Evolutionary conservation across 2,888 invertebrate genomes (phyloP), one percentile per base, ranked within the genome.

Genomic region (Macrosiphum euphorbiae): DNA sequence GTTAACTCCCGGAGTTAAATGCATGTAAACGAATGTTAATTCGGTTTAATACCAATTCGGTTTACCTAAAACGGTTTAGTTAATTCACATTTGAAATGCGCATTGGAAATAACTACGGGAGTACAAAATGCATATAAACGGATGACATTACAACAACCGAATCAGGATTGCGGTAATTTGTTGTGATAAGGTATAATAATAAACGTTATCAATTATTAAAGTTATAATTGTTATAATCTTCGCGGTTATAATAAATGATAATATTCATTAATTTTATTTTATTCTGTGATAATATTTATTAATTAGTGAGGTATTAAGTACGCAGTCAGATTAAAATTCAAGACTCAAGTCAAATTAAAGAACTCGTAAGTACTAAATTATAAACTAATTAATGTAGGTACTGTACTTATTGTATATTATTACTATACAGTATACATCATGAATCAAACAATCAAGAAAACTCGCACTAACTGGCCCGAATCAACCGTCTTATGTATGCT

Each of bases 1-100:
- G 44, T 41, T 84, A 85, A 85, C 85, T 85, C 44, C 44, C 44
- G 85, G 41, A 85, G 85, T 85, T 85, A 85, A 85, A 85, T 85
- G 26, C 41, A 85, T 44, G 44, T 85, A 61, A 61, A 85, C 61
- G 26, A 20, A 28, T 61, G 28, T 61, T 61, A 61, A 52, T 52
- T 52, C 16, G 13, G 52, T 52, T 52, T 52, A 52, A 52, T 52
- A 52, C 16, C 52, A 52, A 52, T 52, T 52, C 16, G 16, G 52
- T 52, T 52, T 52, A 52, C 52, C 52, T 52, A 52, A 61, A 61
- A 61, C 61, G 28, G 61, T 61, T 61, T 61, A 61, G 61, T 28
- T 61, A 61, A 61, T 61, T 61, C 61, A 61, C 26, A 61, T 61
- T 61, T 61, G 28, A 61, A 61, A 28, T 61, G 61, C 28, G 28